Base-by-base conservation (phyloP, 2,797 vertebrate species). In the Borostomias antarcticus region DNA sequence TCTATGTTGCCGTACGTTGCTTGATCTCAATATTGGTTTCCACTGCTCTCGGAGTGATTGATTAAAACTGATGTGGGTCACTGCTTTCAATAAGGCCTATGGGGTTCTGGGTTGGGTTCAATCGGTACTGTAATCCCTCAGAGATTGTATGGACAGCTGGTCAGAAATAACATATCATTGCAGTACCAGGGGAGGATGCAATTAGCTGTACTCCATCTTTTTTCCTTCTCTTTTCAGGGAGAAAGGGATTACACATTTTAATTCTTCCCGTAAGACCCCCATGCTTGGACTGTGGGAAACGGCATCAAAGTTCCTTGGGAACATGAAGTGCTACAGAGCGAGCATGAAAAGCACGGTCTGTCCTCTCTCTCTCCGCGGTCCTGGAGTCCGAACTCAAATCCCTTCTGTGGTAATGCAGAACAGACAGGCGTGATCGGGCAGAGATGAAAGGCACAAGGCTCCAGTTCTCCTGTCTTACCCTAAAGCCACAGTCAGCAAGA, bases 161-260 rank as follows among this genome's bases (percentile, higher is more conserved):
- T 85, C 69, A 70, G 56, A 72, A 26, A 70, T 33, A 58, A 73
- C 75, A 64, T 78, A 73, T 81, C 79, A 73, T 23, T 62, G 58
- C 64, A 77, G 77, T 70, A 51, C 68, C 61, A 79, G 33, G 48
- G 61, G 75, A 68, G 66, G 77, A 76, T 64, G 76, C 79, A 82
- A 81, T 86, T 72, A 83, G 85, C 75, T 76, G 60, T 70, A 40
- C 58, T 63, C 72, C 15, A 15, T 43, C 40, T n/a, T 77, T 76
- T 72, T 70, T 83, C 43, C 63, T 59, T 70, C 4, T 66, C 79
- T 78, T 80, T 73, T 70, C 72, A 66, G 66, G 62, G n/a, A 74
- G 61, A 71, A 77, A 61, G 71, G 83, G 88, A 90, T 90, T 91
- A 88, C 10, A 33, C 40, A 64, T 62, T 56, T 52, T 78, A 87